These are phyloP conservation scores for Pseudomyrmex sp. DNA, from an alignment of 1,140 invertebrate genomes.

Conservation along the genomic window DNA sequence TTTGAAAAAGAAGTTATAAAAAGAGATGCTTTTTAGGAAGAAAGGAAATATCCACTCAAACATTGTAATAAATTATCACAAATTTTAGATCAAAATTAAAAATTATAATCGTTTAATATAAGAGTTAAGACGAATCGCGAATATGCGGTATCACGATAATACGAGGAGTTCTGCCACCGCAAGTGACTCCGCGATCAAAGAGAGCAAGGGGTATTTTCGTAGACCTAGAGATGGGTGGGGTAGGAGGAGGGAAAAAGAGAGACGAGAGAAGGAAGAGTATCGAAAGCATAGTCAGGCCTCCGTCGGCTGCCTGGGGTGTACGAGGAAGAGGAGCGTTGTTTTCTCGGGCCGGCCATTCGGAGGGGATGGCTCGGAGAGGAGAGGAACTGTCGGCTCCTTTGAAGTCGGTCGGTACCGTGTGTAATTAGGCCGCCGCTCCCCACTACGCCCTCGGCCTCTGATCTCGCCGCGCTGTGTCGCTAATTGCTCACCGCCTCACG, in stretches of 20 bases:
- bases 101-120: background rate
- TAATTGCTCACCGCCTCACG: constrained; percentile 84
- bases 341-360: constrained; percentile 76
- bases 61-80: background rate
- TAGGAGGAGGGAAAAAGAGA: constrained; percentile 20
- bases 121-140: background rate
- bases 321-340: constrained; percentile 80
- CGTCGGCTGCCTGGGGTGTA: constrained; percentile 75
- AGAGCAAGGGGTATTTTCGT: constrained; percentile 61
- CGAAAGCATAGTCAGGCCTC: constrained; percentile 70
- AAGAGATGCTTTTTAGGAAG: background rate
- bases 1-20: background rate
- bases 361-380: constrained; percentile 81
- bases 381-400: constrained; percentile 84
- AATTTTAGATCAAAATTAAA: background rate
- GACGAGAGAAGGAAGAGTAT: constrained; percentile 61
- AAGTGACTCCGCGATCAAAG: constrained; percentile 56
- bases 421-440: constrained; percentile 83
- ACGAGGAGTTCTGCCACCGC: constrained; percentile 22
- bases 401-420: constrained; percentile 84
- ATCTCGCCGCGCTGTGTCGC: constrained; percentile 83
- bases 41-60: background rate
- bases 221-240: constrained; percentile 24
- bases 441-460: constrained; percentile 82
- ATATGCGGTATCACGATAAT: constrained; percentile 47